Evolutionary conservation across 64 coral and sea anemone genomes (phyloP), one percentile per base, ranked within the genome.

Genomic region (Pachyseris speciosa): DNA sequence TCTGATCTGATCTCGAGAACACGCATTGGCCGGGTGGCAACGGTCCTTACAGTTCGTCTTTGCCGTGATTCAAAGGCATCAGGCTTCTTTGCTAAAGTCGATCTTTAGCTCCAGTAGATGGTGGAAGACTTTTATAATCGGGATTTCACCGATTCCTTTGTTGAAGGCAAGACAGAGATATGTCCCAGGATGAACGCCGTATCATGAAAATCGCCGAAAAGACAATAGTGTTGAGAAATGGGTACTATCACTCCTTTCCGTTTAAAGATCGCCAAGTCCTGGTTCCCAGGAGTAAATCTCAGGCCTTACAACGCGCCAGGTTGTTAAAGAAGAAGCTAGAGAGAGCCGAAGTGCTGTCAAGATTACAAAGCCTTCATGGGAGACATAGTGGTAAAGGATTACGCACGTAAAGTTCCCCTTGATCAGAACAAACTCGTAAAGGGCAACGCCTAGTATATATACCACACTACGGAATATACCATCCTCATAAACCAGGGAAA

Each of bases 361-460:
- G 26, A 75, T 30, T 51, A 75, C 9, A 48, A 50, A 7, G n/a
- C n/a, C 41, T 75, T 48, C 44, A 75, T 78, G 30, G 13, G 4
- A 33, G 47, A 78, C n/a, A 6, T 78, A 5, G 0, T 78, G 9
- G 27, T 7, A 0, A 78, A 53, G 4, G 86, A 58, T 9, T 89
- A 89, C 41, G 86, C 86, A 44, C 37, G 42, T 31, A 73, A 67
- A n/a, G 86, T 89, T 7, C 52, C 34, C 7, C 16, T 39, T 4
- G 85, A 70, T 53, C 69, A 88, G 39, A 26, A 17, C 45, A 33
- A 24, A 20, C 36, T n/a, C 2, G 60, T 34, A 25, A 32, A 78
- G 27, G 86, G 72, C 20, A 64, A 60, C 30, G 78, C 52, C 4
- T 94, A 85, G 92, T 88, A 88, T 42, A n/a, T n/a, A 86, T 88